Base-by-base conservation (phyloP, 2,888 invertebrate species). In the Eremobia ochroleuca region DNA sequence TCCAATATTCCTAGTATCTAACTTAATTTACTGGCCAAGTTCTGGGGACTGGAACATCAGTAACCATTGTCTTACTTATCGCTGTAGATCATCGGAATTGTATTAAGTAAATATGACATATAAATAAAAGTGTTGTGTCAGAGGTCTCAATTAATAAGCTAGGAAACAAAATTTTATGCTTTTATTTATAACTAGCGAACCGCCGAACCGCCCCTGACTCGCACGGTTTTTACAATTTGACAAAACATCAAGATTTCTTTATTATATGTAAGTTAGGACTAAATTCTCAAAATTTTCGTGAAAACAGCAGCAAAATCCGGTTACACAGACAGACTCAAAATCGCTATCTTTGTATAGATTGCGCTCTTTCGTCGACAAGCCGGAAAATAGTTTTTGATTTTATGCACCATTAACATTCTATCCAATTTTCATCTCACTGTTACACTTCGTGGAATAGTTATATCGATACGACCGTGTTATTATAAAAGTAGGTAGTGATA, bases 371-470 rank as follows among this genome's bases (percentile, higher is more conserved):
- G 25, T 31, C 25, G 15, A 37, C 21, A 72, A 15, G 18, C 37
- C 13, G 0, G 15, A 34, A 43, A n/a, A 46, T 46, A 15, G 18
- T 46, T 28, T 28, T 73, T 43, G 25, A 40, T 37, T 40, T 8
- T 25, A 49, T 25, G 21, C 49, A 31, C 25, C 18, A 61, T 61
- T 21, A 61, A 25, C 31, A 59, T 58, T 58, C 58, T 28, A 55
- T 55, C 11, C n/a, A 55, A 55, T 55, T 55, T 55, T 31, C 34
- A 21, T 25, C 21, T 21, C 34, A 61, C 34, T 58, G n/a, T 49
- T 71, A 49, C 31, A 58, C 4, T 77, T 65, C 49, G 2, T 52
- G 1, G 18, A 65, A 79, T 58, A 46, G 77, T 25, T 28, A 28
- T 66, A 52, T 66, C 49, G 18, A 43, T 43, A 52, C 21, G 2